Evolutionary conservation across 2,113 vertebrate species (phyloP).

Genomic region (Macquaria ambigua): DNA sequence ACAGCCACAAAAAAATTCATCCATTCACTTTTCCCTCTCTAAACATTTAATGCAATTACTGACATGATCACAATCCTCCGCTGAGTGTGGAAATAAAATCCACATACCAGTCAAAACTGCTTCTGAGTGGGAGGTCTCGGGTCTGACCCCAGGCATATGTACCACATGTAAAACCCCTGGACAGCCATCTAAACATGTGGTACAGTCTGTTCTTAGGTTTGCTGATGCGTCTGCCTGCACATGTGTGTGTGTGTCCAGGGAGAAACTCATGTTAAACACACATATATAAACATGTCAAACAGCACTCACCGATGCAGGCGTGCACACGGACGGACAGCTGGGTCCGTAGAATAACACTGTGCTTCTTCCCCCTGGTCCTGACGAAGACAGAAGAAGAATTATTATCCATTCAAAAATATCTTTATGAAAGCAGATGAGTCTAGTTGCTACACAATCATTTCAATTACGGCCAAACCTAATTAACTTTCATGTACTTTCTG

Average conservation of each 20-base stretch:
- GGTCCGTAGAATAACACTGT: slow-evolving; percentile 93
- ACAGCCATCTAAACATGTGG: slow-evolving; percentile 22
- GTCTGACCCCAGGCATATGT: background rate
- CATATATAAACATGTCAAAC: slow-evolving; percentile 31
- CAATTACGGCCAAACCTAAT: background rate
- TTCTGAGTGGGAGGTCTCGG: slow-evolving; percentile 36
- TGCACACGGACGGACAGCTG: slow-evolving; percentile 96
- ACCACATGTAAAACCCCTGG: slow-evolving; percentile 33
- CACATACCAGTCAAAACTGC: slow-evolving; percentile 8
- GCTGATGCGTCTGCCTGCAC: slow-evolving; percentile 22
- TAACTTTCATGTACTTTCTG: background rate
- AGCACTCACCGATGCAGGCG: slow-evolving; percentile 95
- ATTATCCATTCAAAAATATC: background rate
- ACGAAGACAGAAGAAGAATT: slow-evolving; percentile 5
- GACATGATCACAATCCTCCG: background rate
- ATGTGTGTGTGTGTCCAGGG: slow-evolving; percentile 13
- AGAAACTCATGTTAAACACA: slow-evolving; percentile 24
- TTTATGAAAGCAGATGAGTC: background rate
- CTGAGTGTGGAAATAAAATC: slow-evolving; percentile 27
- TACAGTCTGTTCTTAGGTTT: slow-evolving; percentile 4
- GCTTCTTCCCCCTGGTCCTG: slow-evolving; percentile 92
- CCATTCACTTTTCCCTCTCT: background rate
- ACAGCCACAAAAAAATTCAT: slow-evolving; percentile 16
- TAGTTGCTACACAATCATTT: background rate
- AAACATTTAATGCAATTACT: background rate